phyloP scores from a whole-genome alignment of 2,113 vertebrate species.

The Capra hircus region DNA sequence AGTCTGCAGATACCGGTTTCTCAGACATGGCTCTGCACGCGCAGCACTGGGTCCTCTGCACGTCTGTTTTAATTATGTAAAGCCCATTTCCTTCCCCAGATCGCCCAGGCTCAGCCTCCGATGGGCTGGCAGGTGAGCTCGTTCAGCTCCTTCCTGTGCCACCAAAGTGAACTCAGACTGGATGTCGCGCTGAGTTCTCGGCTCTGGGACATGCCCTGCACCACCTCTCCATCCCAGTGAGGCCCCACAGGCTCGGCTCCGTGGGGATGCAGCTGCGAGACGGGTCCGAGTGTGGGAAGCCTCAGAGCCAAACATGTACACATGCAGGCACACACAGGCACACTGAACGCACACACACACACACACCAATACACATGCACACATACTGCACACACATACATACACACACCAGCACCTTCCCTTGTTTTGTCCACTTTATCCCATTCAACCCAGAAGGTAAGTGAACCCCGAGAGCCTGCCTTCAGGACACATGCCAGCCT shows the following conservation, averaged over 20 bases:
- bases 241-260: fast-evolving
- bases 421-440: neutral
- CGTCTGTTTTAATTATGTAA: fast-evolving
- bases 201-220: constrained; percentile 87
- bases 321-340: no score
- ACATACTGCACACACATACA: no score
- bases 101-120: fast-evolving
- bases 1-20: no score
- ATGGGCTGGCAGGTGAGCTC: neutral
- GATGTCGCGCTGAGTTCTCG: neutral
- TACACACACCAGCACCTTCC: no score
- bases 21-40: no score
- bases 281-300: no score
- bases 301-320: no score
- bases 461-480: no score
- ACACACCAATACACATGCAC: no score
- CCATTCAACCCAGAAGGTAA: fast-evolving
- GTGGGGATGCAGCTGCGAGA: fast-evolving
- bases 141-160: fast-evolving
- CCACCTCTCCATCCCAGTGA: constrained; percentile 88
- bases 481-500: no score
- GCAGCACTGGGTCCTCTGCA: neutral
- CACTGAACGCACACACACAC: no score
- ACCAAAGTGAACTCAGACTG: neutral
- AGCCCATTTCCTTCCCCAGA: neutral